Evolutionary conservation across 2,113 vertebrate species (phyloP), one percentile per base, ranked within the genome.

Genomic region (Halcyon malimbica): DNA sequence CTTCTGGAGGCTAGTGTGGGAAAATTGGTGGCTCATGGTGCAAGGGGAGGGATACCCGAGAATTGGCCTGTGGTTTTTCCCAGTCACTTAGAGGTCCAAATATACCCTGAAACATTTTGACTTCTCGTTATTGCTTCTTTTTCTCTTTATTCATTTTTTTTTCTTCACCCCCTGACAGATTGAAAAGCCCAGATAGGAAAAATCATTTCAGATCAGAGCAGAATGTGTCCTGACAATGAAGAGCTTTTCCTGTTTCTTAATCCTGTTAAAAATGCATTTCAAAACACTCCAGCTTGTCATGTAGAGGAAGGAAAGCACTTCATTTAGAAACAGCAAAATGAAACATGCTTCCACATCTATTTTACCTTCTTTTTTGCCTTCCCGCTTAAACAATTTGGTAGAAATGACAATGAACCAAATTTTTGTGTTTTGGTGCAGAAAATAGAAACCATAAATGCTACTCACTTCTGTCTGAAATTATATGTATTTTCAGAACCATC

Each of bases 121-220:
- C 50, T 67, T 59, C 7, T 37, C 2, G 1, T 53, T 53, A 35
- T 7, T 57, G 18, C 26, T 4, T 6, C 31, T 33, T 18, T 23
- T 37, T 7, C 5, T 6, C 5, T 16, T 17, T 7, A 24, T 24
- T 29, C 21, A 10, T 14, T 46, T 29, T 28, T 5, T 4, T 12
- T 4, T 5, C 7, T 12, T 11, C 9, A 37, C 1, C 3, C 5
- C 7, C 2, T 3, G 3, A n/a, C 10, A 77, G 67, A 84, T 16
- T 1, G 16, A 79, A 83, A 83, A 83, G 19, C 44, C 6, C 10
- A 29, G 29, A 12, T 11, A 20, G 1, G n/a, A 63, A 63, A 56
- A 68, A 81, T 14, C 12, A 3, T 33, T 63, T 57, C 42, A 53
- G 28, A 51, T 35, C 29, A 62, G 50, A 64, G n/a, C 37, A 65